phyloP scores from a whole-genome alignment of 2,888 invertebrate species.

The Pristionchus exspectatus region DNA sequence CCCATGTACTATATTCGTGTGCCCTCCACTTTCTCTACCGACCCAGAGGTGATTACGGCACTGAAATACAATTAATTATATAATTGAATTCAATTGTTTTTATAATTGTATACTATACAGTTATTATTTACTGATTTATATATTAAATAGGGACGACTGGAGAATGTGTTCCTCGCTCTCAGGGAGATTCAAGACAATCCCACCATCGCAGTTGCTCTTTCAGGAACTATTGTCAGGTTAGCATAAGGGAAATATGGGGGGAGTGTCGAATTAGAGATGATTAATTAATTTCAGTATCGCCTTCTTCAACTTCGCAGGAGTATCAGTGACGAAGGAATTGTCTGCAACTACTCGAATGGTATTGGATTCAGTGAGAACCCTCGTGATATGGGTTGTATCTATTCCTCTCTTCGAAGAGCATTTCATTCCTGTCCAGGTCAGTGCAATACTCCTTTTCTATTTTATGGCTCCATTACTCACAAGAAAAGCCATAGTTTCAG shows the following conservation, averaged over 20 bases:
- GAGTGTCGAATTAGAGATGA: neutral
- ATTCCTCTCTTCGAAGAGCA: slow-evolving; percentile 87
- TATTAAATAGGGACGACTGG: slow-evolving; percentile 82
- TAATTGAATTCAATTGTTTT: neutral
- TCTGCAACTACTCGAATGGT: slow-evolving; percentile 94
- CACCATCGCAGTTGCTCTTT: slow-evolving; percentile 84
- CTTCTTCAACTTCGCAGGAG: slow-evolving; percentile 93
- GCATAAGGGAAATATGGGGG: neutral
- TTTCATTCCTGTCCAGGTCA: slow-evolving; percentile 82
- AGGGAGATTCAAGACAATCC: slow-evolving; percentile 87
- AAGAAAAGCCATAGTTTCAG: neutral
- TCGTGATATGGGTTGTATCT: slow-evolving; percentile 92
- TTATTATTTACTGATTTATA: neutral
- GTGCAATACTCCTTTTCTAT: neutral
- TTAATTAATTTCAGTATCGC: slow-evolving; percentile 86
- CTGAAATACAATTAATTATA: neutral
- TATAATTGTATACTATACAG: neutral
- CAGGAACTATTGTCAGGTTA: slow-evolving; percentile 82
- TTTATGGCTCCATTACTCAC: neutral
- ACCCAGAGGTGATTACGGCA: slow-evolving; percentile 81
- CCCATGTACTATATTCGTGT: slow-evolving; percentile 89
- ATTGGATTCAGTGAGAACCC: slow-evolving; percentile 90
- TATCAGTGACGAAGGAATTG: slow-evolving; percentile 93
- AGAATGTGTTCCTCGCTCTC: slow-evolving; percentile 90
- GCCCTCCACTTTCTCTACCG: slow-evolving; percentile 87